Conservation (phyloP, 2,888 invertebrate species). For the Tetheella fluctuosa region DNA sequence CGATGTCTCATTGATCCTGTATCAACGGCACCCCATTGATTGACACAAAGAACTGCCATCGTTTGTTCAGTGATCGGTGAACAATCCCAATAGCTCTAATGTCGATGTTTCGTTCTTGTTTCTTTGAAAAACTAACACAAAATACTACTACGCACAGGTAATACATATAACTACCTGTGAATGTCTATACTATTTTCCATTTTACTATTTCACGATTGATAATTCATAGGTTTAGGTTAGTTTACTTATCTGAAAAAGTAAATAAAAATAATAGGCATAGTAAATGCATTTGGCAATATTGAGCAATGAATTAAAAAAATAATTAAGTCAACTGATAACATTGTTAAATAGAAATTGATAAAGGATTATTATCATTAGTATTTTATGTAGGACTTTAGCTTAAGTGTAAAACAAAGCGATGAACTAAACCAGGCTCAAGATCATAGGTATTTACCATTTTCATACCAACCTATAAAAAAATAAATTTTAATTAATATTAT, state of each 20-base stretch:
- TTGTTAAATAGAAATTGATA: neutral
- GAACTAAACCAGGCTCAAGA: too few relatives aligned
- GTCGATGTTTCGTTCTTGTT: conserved; percentile 52
- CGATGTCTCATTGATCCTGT: conserved; percentile 73
- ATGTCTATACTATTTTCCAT: too few relatives aligned
- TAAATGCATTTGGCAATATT: conserved; percentile 1
- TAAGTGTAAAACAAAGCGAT: neutral
- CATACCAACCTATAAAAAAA: too few relatives aligned
- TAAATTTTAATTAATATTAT: too few relatives aligned
- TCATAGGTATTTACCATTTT: too few relatives aligned
- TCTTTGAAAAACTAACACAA: conserved; percentile 18
- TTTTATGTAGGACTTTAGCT: too few relatives aligned
- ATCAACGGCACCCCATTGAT: conserved; percentile 80
- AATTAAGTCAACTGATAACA: neutral
- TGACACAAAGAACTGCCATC: conserved; percentile 71
- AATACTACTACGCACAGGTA: neutral
- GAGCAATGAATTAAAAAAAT: neutral
- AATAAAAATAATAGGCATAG: conserved; percentile 23
- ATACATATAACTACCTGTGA: too few relatives aligned
- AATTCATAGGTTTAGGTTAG: neutral
- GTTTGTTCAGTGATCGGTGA: conserved; percentile 74
- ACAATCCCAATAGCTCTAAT: conserved; percentile 63
- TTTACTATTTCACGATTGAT: neutral
- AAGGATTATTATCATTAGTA: neutral
- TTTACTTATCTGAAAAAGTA: conserved; percentile 13